Base-by-base conservation (phyloP, 2,888 invertebrate genomes). In the Tolmerus cingulatus region DNA sequence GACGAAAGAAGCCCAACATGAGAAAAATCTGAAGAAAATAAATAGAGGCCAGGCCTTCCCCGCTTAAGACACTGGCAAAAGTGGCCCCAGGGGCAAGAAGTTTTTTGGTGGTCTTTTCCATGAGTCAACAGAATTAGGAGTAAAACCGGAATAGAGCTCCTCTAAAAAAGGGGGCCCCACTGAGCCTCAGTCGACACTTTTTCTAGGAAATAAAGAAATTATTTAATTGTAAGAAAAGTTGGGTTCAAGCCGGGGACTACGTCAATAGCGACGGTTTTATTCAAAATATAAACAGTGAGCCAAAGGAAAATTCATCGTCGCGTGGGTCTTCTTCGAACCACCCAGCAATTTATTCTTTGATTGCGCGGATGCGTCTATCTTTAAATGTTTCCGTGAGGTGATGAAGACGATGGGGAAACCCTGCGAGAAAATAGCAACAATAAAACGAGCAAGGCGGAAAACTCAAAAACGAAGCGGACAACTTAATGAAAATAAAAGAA, bases 41-140 rank as follows among this genome's bases (percentile, higher is more conserved):
- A 66, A 66, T 66, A 57, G 19, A 57, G 8, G 23, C 57, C 57
- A 57, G 40, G 23, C 46, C 79, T 51, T 46, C 27, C 30, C 46
- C 51, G 27, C 16, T 27, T 12, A 79, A 79, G 51, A 79, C 51
- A 46, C 30, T 43, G 19, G 46, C 23, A 14, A 16, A 14, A 14
- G 12, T 12, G 37, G 51, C 51, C 16, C 57, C 57, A 8, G 57
- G 66, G 66, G 12, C n/a, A 76, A 76, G 30, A 79, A 23, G 51
- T 23, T 79, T 43, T 79, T 43, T 79, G 79, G 79, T 79, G 79
- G 79, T 79, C 46, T 79, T 79, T 79, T 79, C 19, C 30, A 79
- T 79, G 79, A 79, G 51, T 79, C 79, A 79, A 79, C 79, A 51
- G 27, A 79, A 79, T 30, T 51, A 79, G 43, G 23, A 78, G 46